Evolutionary conservation across 2,113 vertebrate species (phyloP), one percentile per base, ranked within the genome.

Genomic region (Dascyllus trimaculatus): DNA sequence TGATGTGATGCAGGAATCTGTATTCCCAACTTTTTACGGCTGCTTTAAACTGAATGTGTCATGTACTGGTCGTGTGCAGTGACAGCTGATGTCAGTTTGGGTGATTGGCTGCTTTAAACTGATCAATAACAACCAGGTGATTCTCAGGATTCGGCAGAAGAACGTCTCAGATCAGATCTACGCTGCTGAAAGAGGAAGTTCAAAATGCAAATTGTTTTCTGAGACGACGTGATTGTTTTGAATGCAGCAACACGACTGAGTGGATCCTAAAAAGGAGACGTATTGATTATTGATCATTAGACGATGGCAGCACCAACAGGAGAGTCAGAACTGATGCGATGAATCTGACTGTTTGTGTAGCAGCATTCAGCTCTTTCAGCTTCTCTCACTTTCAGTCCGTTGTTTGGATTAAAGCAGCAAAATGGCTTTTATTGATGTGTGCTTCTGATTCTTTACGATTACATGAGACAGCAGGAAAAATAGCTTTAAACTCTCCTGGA

Each of bases 231-330:
- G 61, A 57, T 59, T 67, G 11, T 40, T 53, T 71, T 56, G 64
- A 22, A 49, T 49, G 48, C n/a, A 29, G 70, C 66, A 83, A 64
- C 56, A 18, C 32, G 40, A 51, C 22, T 67, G 77, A 78, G 85
- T 77, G 38, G 51, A 29, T 80, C 32, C 10, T 43, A 15, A 67
- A 66, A 75, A 32, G 43, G 43, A 14, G 19, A 61, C 6, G 13
- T 65, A 78, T 80, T 45, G 49, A 48, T 75, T 65, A 78, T 80
- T 45, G 49, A 48, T 75, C 21, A 0, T 18, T 14, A 14, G 11
- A 43, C 32, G 7, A 2, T 35, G 7, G 32, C 32, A 3, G 26
- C 26, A n/a, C n/a, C n/a, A 35, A 35, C 32, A 35, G 7, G 32
- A 35, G 32, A 2, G 32, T 35, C 1, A 9, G 7, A 64, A 80